These are phyloP conservation scores for Heliconius melpomene DNA, from an alignment of 1,140 invertebrate genomes.

Conservation along the genomic window DNA sequence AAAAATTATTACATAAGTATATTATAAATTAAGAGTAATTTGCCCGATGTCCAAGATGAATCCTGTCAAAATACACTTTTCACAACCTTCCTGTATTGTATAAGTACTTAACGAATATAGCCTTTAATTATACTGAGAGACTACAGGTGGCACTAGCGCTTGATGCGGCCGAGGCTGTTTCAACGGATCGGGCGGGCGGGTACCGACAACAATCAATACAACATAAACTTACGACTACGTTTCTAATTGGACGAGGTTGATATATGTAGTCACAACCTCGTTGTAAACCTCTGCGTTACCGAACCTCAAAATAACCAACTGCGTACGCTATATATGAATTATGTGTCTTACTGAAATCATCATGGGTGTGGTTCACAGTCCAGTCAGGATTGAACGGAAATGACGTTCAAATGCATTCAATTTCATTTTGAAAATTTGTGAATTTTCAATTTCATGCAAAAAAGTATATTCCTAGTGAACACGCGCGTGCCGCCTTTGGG, in stretches of 20 bases:
- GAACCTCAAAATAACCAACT: conserved; percentile 33
- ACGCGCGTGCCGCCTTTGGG: neutral
- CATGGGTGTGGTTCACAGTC: neutral
- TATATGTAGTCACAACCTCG: conserved; percentile 48
- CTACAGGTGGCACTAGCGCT: conserved; percentile 25
- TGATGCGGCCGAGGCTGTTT: conserved; percentile 64
- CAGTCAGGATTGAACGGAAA: neutral
- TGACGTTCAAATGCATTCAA: neutral
- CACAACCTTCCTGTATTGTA: conserved; percentile 39
- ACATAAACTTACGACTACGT: conserved; percentile 63
- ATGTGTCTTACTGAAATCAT: conserved; percentile 1
- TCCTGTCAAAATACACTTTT: conserved; percentile 33
- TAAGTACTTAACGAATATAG: conserved; percentile 36
- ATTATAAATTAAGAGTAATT: neutral
- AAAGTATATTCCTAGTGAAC: conserved; percentile 1
- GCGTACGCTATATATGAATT: conserved; percentile 25
- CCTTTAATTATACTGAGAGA: conserved; percentile 31
- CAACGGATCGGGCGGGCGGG: conserved; percentile 45
- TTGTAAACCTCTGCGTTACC: conserved; percentile 46
- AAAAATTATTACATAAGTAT: neutral
- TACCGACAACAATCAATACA: conserved; percentile 51
- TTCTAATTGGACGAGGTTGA: conserved; percentile 49
- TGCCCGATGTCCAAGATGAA: neutral
- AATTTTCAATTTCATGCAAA: neutral
- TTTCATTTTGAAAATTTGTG: neutral